Evolutionary conservation across 2,113 vertebrate species (phyloP), one percentile per base, ranked within the genome.

Genomic region (Procavia capensis): DNA sequence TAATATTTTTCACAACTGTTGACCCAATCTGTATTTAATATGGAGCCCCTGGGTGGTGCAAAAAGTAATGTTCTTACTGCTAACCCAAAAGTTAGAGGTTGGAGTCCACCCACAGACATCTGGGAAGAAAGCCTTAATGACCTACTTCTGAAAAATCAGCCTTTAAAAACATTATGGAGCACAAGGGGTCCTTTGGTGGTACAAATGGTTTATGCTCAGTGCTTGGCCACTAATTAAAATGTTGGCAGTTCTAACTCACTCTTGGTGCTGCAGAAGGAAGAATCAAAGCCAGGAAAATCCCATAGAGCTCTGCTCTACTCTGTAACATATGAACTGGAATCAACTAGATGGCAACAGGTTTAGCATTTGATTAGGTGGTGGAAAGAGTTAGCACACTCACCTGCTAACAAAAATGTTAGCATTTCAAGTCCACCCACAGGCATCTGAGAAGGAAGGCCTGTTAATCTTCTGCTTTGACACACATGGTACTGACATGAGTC

Each of bases 1-100:
- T 25, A 79, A 24, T 43, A 63, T 45, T 45, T 14, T 64, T 81
- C 36, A 75, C 75, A 66, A 72, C 16, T 22, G 29, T 29, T 90
- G 64, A 68, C 63, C 75, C 31, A 75, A 17, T 14, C 20, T 87
- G 29, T 88, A 36, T 93, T 95, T 74, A 96, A 50, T 68, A 45
- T 25, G 66, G 9, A 34, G 22, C 20, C 70, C 6, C 36, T 72
- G 70, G 70, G 5, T 72, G 36, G 36, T 20, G 19, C 17, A 36
- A 63, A 6, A 29, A 10, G 25, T 70, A 36, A 19, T 20, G 19
- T 36, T 5, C 57, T 72, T 39, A 22, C 70, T 39, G 22, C 70
- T 39, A 72, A 72, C 36, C 70, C 39, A 72, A 39, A 39, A 11
- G 7, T 24, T 36, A 20, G 20, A 72, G 70, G 70, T 39, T 72